Percentiles rank a stretch among this genome's conserved stretches.
These are phyloP conservation scores for Pocillopora damicornis DNA, from an alignment of 64 coral and sea anemone genomes.

Conservation along the genomic window DNA sequence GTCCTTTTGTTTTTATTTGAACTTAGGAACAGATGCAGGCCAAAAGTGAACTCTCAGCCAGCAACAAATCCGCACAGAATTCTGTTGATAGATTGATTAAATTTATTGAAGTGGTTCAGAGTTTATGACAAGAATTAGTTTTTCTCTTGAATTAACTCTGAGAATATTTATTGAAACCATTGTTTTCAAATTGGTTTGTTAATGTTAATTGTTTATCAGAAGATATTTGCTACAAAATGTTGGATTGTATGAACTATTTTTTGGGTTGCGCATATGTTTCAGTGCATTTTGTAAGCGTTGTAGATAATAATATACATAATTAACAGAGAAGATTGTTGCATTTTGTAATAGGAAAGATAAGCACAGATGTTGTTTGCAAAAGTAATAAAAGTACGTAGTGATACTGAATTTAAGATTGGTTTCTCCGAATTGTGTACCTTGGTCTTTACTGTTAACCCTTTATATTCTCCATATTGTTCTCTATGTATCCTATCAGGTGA, in stretches of 20 bases:
- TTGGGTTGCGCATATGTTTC: constrained; percentile 17
- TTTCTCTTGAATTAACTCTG: background rate
- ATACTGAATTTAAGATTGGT: background rate
- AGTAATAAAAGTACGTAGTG: constrained; percentile 1
- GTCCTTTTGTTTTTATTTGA: background rate
- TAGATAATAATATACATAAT: constrained; percentile 27
- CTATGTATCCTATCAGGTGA: too few species aligned
- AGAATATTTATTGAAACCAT: constrained; percentile 45
- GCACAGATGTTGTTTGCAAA: background rate
- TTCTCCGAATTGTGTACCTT: background rate
- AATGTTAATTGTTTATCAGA: constrained; percentile 21
- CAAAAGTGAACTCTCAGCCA: constrained; percentile 77
- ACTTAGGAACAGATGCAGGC: constrained; percentile 93
- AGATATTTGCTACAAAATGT: constrained; percentile 21
- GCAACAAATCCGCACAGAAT: constrained; percentile 79
- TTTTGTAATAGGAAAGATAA: constrained; percentile 31
- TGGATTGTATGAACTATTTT: constrained; percentile 22
- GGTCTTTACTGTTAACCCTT: background rate
- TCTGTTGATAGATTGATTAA: constrained; percentile 82
- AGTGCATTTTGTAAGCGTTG: constrained; percentile 38
- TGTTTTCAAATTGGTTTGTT: constrained; percentile 19
- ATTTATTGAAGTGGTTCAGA: constrained; percentile 90
- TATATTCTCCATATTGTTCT: too few species aligned
- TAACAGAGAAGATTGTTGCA: background rate
- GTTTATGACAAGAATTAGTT: constrained; percentile 73